Evolutionary conservation across 2,113 vertebrate species (phyloP).

Genomic region (Planiliza haematocheilus): DNA sequence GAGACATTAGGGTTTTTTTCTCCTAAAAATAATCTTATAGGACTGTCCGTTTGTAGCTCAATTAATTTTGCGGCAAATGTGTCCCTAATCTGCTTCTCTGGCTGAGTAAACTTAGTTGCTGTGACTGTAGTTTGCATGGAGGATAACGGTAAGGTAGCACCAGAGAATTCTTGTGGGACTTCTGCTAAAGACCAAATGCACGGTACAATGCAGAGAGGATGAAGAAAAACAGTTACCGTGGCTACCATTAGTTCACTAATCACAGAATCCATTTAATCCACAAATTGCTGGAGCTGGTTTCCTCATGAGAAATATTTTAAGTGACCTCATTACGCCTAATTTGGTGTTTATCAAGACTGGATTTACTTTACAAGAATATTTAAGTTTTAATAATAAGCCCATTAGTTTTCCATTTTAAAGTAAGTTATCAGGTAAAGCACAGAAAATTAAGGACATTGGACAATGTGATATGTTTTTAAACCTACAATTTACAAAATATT

Average conservation of each 20-base stretch:
- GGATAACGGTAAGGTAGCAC: not conserved
- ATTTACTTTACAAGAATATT: slow-evolving; percentile 16
- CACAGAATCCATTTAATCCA: slow-evolving; percentile 31
- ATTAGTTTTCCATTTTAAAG: not conserved
- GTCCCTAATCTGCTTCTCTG: not conserved
- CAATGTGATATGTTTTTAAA: not conserved
- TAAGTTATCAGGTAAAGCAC: not conserved
- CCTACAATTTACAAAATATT: not conserved
- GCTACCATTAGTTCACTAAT: slow-evolving; percentile 28
- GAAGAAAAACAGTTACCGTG: slow-evolving; percentile 26
- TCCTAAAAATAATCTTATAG: too few relatives aligned
- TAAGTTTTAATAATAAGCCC: not conserved
- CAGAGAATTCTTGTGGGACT: not conserved
- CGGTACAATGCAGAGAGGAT: not conserved
- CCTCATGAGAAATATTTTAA: slow-evolving; percentile 6
- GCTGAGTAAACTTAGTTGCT: not conserved
- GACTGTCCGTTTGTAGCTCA: too few relatives aligned
- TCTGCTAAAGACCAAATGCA: not conserved
- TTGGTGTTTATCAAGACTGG: slow-evolving; percentile 1
- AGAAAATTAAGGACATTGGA: not conserved
- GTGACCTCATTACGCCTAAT: slow-evolving; percentile 30
- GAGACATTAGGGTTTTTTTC: too few relatives aligned
- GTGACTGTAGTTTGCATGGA: not conserved
- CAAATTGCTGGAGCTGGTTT: slow-evolving; percentile 1
- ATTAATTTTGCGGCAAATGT: not conserved